Evolutionary conservation across 2,888 invertebrate genomes (phyloP).

Genomic region (Lumbricus terrestris): DNA sequence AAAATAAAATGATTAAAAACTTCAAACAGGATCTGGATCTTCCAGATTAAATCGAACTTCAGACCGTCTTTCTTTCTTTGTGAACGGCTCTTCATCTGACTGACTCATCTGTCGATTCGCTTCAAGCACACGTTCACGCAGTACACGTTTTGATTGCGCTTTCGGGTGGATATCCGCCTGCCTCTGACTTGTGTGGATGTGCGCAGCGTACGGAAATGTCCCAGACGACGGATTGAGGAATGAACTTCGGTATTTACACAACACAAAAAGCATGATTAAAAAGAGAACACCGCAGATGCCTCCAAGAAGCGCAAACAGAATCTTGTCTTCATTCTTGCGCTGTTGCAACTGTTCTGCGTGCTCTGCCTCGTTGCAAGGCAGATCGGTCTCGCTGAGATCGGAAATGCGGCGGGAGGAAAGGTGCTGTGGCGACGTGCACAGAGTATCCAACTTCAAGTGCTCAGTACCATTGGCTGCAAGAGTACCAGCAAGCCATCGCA

Average conservation of each 20-base stretch:
- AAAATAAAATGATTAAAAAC: not conserved
- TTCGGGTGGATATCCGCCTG: not conserved
- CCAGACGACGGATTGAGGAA: not conserved
- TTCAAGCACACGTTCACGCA: not conserved
- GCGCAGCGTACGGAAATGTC: not conserved
- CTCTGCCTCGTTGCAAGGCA: not conserved
- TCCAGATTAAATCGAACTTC: slow-evolving; percentile 15
- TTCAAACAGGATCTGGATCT: not conserved
- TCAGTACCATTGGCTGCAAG: not conserved
- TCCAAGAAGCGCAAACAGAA: slow-evolving; percentile 10
- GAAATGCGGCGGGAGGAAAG: not conserved
- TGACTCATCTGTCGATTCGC: not conserved
- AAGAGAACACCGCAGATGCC: not conserved
- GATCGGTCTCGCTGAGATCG: not conserved
- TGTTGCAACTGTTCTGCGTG: not conserved
- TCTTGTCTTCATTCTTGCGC: not conserved
- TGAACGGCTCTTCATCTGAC: not conserved
- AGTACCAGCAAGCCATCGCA: slow-evolving; percentile 24
- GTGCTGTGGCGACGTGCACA: not conserved
- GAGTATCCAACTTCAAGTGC: not conserved
- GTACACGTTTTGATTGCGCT: not conserved
- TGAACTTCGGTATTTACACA: slow-evolving; percentile 9
- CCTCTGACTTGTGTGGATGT: slow-evolving; percentile 43
- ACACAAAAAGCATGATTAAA: not conserved
- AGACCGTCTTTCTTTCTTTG: not conserved